A percentile compares a stretch with the other conserved stretches of the same genome.
phyloP scores from a whole-genome alignment of 2,113 vertebrate genomes.

The Nematolebias whitei region DNA sequence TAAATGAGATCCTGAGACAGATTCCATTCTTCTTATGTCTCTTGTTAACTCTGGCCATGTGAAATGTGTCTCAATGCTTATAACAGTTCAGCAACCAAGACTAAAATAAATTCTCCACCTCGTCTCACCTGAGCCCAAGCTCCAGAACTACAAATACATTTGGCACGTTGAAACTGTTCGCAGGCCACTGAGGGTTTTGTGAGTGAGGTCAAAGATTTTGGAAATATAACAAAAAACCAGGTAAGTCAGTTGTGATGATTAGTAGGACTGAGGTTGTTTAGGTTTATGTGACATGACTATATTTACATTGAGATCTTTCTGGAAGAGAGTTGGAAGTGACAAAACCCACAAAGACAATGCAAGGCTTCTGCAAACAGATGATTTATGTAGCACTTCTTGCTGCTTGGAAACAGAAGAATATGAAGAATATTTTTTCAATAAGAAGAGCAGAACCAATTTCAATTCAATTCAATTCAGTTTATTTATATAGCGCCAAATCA shows the following conservation, averaged over 20 bases:
- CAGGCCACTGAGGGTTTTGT: background rate
- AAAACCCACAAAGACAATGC: too few species aligned
- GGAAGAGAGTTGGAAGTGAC: background rate
- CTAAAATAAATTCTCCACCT: background rate
- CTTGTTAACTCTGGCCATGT: background rate
- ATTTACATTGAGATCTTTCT: background rate
- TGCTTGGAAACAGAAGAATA: too few species aligned
- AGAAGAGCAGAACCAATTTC: too few species aligned
- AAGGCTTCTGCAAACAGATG: too few species aligned
- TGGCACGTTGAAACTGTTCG: background rate
- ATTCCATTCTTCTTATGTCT: background rate
- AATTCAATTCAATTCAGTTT: too few species aligned
- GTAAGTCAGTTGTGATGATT: background rate
- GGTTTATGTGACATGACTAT: background rate
- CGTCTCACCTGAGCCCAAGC: background rate
- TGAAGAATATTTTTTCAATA: too few species aligned
- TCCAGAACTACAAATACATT: background rate
- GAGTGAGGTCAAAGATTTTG: background rate
- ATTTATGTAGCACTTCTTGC: too few species aligned
- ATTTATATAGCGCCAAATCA: too few species aligned
- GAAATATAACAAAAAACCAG: background rate
- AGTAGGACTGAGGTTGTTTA: background rate
- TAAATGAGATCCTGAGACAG: background rate
- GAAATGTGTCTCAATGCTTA: too few species aligned
- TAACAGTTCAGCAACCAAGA: background rate